A percentile compares a stretch with the other conserved stretches of the same genome.
These are phyloP conservation scores for Sinella curviseta DNA, from an alignment of 1,140 invertebrate genomes.

Conservation along the genomic window DNA sequence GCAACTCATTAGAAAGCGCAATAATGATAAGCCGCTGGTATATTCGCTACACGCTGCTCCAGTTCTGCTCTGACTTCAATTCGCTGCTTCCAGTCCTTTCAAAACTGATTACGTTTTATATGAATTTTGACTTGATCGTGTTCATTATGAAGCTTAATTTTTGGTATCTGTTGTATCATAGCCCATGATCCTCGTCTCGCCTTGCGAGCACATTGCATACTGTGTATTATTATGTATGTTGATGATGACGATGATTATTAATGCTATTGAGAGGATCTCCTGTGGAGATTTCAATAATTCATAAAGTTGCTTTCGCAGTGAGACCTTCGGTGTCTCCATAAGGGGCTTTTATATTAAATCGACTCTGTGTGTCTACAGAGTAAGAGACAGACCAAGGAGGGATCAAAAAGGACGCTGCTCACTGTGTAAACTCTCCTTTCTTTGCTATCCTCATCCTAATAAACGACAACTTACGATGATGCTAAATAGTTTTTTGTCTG, in stretches of 20 bases:
- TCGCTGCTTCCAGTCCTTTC: too few relatives aligned
- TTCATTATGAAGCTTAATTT: neutral
- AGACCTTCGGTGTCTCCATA: neutral
- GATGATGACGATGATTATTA: conserved; percentile 21
- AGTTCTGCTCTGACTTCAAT: neutral
- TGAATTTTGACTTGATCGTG: neutral
- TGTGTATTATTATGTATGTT: conserved; percentile 8
- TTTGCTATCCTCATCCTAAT: too few relatives aligned
- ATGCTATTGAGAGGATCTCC: conserved; percentile 15
- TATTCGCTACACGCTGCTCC: neutral
- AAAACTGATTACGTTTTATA: neutral
- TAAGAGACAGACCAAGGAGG: too few relatives aligned
- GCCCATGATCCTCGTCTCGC: too few relatives aligned
- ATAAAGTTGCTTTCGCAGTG: neutral
- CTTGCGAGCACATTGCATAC: too few relatives aligned
- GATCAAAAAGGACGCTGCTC: too few relatives aligned
- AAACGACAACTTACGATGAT: too few relatives aligned
- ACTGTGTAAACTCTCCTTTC: too few relatives aligned
- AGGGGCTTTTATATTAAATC: neutral
- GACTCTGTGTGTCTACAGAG: too few relatives aligned
- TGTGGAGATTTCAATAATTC: conserved; percentile 18
- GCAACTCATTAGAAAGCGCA: neutral
- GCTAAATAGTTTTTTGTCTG: too few relatives aligned
- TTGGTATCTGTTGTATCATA: neutral
- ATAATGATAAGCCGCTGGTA: neutral